These are phyloP conservation scores for Falco concolor DNA, from an alignment of 2,797 vertebrate species.

Conservation along the genomic window DNA sequence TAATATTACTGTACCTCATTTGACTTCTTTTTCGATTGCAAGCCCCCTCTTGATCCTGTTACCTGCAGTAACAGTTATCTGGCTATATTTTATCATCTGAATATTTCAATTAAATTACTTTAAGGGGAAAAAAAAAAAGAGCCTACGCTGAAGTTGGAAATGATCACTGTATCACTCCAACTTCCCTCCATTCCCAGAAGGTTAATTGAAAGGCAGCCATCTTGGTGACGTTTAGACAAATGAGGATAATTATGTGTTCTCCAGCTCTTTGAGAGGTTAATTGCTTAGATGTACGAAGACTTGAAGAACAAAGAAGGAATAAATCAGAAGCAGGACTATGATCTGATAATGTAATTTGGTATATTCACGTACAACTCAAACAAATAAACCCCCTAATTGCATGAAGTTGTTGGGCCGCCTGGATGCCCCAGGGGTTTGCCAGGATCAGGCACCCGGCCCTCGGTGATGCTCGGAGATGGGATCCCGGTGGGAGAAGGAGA, in stretches of 20 bases:
- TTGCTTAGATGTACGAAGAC: constrained; percentile 81
- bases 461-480: accelerated
- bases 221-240: constrained; percentile 81
- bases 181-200: constrained; percentile 76
- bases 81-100: constrained; percentile 72
- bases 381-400: constrained; percentile 76
- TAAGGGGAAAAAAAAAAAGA: constrained; percentile 25
- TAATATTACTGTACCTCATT: constrained; percentile 60
- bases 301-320: constrained; percentile 81
- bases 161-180: constrained; percentile 80
- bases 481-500: background rate
- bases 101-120: constrained; percentile 80
- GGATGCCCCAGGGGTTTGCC: background rate
- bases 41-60: constrained; percentile 66
- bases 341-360: constrained; percentile 78
- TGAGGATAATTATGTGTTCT: constrained; percentile 83
- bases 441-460: background rate
- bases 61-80: constrained; percentile 71
- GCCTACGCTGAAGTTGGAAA: constrained; percentile 73
- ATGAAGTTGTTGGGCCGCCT: background rate
- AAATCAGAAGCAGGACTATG: constrained; percentile 76
- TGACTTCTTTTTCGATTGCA: constrained; percentile 54
- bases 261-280: constrained; percentile 82
- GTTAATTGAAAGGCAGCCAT: constrained; percentile 83
- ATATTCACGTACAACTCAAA: constrained; percentile 73